Conservation (phyloP, 2,113 vertebrate genomes). For the Oceanodroma tethys region DNA sequence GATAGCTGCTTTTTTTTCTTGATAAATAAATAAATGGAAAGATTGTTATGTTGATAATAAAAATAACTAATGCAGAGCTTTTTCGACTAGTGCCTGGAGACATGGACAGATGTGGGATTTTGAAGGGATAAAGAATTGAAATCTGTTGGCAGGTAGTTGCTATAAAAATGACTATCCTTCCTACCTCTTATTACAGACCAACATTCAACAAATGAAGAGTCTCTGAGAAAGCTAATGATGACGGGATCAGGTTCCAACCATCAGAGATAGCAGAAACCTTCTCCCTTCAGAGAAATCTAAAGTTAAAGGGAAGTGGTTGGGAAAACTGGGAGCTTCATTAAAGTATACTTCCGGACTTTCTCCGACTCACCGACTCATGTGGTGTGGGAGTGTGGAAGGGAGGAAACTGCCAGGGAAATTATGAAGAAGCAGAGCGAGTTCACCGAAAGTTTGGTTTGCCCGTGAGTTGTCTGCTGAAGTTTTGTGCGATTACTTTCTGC, state of each 20-base stretch:
- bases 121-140: constrained; percentile 71
- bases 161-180: constrained; percentile 58
- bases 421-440: background rate
- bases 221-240: constrained; percentile 49
- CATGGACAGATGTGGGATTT: constrained; percentile 68
- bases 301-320: constrained; percentile 1
- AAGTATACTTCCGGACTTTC: background rate
- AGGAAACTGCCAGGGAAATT: background rate
- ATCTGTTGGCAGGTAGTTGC: constrained; percentile 68
- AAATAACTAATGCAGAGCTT: constrained; percentile 70
- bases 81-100: constrained; percentile 62
- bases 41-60: constrained; percentile 75
- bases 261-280: constrained; percentile 14
- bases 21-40: constrained; percentile 70
- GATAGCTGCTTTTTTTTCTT: constrained; percentile 58
- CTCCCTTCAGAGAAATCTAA: constrained; percentile 21
- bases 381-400: background rate
- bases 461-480: background rate
- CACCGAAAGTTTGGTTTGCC: background rate
- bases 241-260: constrained; percentile 38
- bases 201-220: constrained; percentile 39
- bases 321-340: background rate
- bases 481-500: background rate
- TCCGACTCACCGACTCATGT: too few relatives aligned
- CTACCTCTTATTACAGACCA: constrained; percentile 57